Percentiles rank a stretch among this genome's conserved stretches.
Evolutionary conservation across 2,797 vertebrate genomes (phyloP).

Genomic region (Falco columbarius): DNA sequence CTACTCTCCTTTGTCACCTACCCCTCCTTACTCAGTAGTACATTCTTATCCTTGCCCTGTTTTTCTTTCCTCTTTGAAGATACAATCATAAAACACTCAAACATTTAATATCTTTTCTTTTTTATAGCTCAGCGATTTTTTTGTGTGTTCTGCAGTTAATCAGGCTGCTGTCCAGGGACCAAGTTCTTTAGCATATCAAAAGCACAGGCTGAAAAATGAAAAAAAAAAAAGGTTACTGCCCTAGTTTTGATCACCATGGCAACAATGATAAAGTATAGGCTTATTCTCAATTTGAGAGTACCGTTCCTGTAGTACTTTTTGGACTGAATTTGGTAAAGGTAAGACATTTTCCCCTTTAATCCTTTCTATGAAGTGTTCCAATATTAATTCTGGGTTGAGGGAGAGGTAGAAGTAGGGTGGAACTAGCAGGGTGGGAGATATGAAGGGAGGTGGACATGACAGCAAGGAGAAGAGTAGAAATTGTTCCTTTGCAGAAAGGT

Average conservation of each 20-base stretch:
- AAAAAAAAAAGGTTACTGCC: neutral
- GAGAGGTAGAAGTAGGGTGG: neutral
- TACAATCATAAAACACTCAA: neutral
- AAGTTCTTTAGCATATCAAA: neutral
- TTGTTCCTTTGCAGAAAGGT: neutral
- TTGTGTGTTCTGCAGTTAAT: neutral
- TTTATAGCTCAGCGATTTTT: neutral
- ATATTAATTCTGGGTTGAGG: neutral
- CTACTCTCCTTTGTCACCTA: neutral
- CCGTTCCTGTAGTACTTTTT: neutral
- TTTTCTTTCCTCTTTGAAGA: neutral
- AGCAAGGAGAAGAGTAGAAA: neutral
- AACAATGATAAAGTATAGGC: neutral
- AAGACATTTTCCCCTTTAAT: neutral
- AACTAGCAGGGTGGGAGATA: neutral
- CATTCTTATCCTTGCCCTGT: neutral
- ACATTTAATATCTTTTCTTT: neutral
- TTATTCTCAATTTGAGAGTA: neutral
- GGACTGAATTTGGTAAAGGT: neutral
- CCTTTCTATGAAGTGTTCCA: neutral
- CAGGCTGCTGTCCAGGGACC: neutral
- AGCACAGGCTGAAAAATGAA: neutral
- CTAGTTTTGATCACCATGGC: neutral
- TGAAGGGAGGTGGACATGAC: neutral
- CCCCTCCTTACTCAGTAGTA: neutral